Evolutionary conservation across 2,797 vertebrate species (phyloP).

Genomic region (Silurus lanzhouensis): DNA sequence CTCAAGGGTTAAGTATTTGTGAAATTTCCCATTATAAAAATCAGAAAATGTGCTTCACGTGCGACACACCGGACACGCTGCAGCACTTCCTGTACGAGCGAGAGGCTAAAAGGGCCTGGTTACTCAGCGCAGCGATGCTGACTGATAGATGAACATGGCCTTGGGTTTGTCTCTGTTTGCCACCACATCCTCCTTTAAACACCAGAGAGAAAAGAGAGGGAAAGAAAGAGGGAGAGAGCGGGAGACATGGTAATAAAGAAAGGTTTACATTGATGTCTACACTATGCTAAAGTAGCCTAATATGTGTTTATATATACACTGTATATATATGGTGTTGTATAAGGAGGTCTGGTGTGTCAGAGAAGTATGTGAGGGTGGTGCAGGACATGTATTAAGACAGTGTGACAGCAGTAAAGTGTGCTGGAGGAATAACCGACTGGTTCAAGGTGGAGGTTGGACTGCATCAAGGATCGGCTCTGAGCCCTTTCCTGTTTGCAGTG

Average conservation of each 20-base stretch:
- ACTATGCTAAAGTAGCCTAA: background rate
- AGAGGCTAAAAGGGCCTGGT: slow-evolving; percentile 11
- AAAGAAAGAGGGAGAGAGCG: background rate
- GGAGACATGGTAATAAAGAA: background rate
- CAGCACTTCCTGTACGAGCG: slow-evolving; percentile 14
- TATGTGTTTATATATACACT: background rate
- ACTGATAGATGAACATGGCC: slow-evolving; percentile 41
- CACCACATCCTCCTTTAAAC: background rate
- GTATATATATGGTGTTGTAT: no score
- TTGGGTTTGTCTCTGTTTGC: slow-evolving; percentile 20
- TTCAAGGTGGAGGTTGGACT: no score
- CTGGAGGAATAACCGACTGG: no score
- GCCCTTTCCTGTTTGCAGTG: no score
- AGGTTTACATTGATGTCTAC: background rate
- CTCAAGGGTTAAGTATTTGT: background rate
- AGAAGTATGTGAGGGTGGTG: no score
- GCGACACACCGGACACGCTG: background rate
- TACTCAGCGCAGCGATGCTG: slow-evolving; percentile 34
- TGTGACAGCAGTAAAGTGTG: no score
- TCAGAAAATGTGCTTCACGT: background rate
- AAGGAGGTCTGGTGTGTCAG: no score
- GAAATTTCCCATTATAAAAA: no score
- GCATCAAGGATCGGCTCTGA: no score
- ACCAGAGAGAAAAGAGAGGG: background rate
- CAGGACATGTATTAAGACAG: no score